Evolutionary conservation across 2,113 vertebrate species (phyloP).

Genomic region (Ibidorhyncha struthersii): DNA sequence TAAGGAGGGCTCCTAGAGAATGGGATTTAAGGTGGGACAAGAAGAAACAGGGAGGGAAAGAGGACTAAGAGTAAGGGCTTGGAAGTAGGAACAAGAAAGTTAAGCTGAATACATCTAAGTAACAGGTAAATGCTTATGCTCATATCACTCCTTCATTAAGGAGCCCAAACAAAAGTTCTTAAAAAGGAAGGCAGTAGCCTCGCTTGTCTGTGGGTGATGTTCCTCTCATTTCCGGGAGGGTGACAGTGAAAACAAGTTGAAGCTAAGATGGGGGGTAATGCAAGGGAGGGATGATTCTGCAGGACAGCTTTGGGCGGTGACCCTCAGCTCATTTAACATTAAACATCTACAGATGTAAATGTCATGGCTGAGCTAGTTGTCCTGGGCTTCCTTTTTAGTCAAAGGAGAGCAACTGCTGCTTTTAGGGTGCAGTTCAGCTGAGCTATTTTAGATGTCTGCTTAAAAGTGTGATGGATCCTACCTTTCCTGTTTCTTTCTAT

Average conservation of each 20-base stretch:
- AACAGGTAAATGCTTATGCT: neutral
- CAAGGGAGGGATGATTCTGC: neutral
- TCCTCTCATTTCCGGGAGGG: neutral
- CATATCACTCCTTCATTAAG: neutral
- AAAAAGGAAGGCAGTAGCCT: neutral
- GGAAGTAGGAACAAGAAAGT: neutral
- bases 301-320: neutral
- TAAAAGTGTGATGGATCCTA: neutral
- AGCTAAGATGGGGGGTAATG: neutral
- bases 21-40: neutral
- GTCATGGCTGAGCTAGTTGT: neutral
- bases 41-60: neutral
- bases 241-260: neutral
- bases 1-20: neutral
- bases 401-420: neutral
- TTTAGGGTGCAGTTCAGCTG: neutral
- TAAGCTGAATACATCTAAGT: neutral
- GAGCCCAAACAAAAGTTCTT: neutral
- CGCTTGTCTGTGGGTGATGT: neutral
- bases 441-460: neutral
- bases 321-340: neutral
- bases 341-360: neutral
- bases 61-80: neutral
- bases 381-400: neutral
- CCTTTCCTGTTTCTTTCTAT: neutral